These are phyloP conservation scores for Platycnemis pennipes DNA, from an alignment of 2,888 invertebrate species.

Conservation along the genomic window DNA sequence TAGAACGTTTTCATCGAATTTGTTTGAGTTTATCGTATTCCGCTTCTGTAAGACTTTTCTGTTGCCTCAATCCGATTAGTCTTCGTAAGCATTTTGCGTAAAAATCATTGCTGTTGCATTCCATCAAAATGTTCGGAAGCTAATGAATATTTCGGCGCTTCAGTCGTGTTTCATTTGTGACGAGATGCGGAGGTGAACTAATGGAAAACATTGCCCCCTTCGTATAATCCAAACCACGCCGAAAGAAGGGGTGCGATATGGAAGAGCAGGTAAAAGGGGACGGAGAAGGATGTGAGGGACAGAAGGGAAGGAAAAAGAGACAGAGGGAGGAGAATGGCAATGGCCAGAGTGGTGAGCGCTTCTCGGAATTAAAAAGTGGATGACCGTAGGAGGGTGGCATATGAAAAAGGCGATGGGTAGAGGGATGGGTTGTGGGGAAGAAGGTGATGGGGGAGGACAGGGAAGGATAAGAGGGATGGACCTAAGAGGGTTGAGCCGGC, in stretches of 20 bases:
- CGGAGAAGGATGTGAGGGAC: conserved; percentile 31
- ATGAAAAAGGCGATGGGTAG: background rate
- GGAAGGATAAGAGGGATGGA: background rate
- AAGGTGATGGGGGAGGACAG: background rate
- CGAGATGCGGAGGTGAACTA: background rate
- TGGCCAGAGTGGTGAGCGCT: conserved; percentile 46
- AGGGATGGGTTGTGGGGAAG: background rate
- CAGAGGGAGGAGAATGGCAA: background rate
- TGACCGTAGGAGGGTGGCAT: conserved; percentile 41
- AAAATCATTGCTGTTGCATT: no score
- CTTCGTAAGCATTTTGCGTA: no score
- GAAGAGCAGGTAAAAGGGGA: background rate
- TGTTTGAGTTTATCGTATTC: no score
- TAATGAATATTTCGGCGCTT: background rate
- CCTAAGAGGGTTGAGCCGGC: conserved; percentile 6
- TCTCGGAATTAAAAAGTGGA: conserved; percentile 65
- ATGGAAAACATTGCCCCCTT: background rate
- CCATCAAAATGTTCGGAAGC: no score
- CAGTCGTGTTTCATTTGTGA: background rate
- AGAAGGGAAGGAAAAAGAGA: conserved; percentile 62
- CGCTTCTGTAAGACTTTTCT: no score
- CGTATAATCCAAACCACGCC: background rate
- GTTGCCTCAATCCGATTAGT: no score
- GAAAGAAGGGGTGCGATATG: background rate
- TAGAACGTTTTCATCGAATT: no score